Conservation (phyloP, 2,888 invertebrate species). For the Mesorhabditis belari region DNA sequence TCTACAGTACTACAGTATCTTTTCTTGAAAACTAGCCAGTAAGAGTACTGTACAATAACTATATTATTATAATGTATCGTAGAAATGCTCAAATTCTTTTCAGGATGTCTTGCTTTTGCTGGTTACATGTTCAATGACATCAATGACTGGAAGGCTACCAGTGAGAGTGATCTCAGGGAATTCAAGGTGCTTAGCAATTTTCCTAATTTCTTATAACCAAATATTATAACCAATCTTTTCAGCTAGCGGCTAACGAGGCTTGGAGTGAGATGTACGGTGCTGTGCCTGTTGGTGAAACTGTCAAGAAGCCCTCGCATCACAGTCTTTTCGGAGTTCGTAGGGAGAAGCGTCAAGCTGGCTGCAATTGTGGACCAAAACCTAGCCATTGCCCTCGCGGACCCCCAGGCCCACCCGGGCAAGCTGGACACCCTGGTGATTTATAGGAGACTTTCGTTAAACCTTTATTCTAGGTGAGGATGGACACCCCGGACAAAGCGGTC, state of each 20-base stretch:
- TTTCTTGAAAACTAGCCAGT: no score
- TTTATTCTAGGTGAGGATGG: neutral
- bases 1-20: no score
- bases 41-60: no score
- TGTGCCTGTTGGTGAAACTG: neutral
- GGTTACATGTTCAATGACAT: slow-evolving; percentile 20
- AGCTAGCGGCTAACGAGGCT: neutral
- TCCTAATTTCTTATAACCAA: no score
- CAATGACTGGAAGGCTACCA: slow-evolving; percentile 5
- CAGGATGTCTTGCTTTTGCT: slow-evolving; percentile 14
- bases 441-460: no score
- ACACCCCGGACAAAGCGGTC: neutral
- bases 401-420: neutral
- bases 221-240: neutral
- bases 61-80: neutral
- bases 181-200: neutral
- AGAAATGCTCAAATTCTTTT: neutral
- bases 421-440: no score
- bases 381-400: neutral
- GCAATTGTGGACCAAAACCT: neutral
- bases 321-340: neutral
- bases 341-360: neutral
- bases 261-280: neutral
- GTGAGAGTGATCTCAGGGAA: neutral
- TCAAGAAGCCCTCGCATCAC: neutral